Evolutionary conservation across 2,113 vertebrate genomes (phyloP).

Genomic region (Amphiprion ocellaris): DNA sequence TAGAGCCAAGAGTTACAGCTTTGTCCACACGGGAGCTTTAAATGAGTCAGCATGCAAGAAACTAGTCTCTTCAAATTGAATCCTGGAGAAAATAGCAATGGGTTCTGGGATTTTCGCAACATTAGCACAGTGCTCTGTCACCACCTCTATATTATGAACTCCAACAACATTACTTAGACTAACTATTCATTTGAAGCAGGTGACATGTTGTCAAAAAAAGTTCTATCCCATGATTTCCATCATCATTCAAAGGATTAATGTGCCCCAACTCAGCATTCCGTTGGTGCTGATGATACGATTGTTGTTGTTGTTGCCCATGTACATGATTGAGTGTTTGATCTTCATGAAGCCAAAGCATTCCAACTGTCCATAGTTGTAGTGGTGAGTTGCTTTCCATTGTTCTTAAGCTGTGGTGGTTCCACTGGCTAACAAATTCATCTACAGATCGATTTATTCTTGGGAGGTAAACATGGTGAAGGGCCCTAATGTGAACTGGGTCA

Average conservation of each 20-base stretch:
- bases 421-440: constrained; percentile 15
- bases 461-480: constrained; percentile 23
- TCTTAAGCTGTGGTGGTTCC: constrained; percentile 27
- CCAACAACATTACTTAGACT: neutral
- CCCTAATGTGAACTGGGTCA: neutral
- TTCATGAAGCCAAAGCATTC: constrained; percentile 19
- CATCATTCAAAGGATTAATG: neutral
- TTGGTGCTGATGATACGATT: neutral
- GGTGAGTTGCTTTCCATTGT: constrained; percentile 33
- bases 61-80: too few species aligned
- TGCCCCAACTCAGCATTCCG: neutral
- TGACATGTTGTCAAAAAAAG: neutral
- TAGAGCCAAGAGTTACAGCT: too few species aligned
- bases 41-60: too few species aligned
- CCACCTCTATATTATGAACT: rapidly evolving
- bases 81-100: neutral
- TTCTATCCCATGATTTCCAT: neutral
- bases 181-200: neutral
- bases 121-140: neutral
- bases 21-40: too few species aligned
- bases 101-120: neutral
- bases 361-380: constrained; percentile 40
- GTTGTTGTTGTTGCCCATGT: neutral
- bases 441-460: constrained; percentile 31
- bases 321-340: neutral